Evolutionary conservation across 2,113 vertebrate species (phyloP).

Genomic region (Pseudois nayaur): DNA sequence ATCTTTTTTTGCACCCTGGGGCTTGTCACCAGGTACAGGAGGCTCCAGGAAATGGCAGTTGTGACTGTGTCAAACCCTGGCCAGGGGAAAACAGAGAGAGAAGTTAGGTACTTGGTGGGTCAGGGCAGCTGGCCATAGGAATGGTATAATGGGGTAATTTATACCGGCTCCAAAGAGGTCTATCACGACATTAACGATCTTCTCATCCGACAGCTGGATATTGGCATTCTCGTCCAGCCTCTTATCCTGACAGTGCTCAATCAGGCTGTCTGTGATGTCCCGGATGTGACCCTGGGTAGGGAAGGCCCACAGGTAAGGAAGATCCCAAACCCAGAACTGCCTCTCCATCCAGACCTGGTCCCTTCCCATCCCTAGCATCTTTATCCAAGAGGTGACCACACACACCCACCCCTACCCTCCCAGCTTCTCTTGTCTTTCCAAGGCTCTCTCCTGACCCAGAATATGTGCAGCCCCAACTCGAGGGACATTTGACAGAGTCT

Average conservation of each 20-base stretch:
- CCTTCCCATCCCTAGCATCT: background rate
- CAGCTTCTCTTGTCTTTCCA: background rate
- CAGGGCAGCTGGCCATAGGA: background rate
- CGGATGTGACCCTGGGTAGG: slow-evolving; percentile 86
- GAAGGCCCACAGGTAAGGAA: background rate
- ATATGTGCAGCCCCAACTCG: background rate
- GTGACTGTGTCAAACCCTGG: slow-evolving; percentile 94
- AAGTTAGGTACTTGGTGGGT: background rate
- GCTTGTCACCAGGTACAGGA: slow-evolving; percentile 87
- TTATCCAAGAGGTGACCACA: background rate
- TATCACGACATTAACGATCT: slow-evolving; percentile 85
- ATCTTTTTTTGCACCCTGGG: slow-evolving; percentile 89
- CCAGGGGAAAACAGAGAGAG: background rate
- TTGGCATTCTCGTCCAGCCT: slow-evolving; percentile 82
- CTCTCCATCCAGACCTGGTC: background rate
- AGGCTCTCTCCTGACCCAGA: background rate
- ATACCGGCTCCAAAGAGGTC: slow-evolving; percentile 97
- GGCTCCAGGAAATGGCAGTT: slow-evolving; percentile 90
- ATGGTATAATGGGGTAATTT: background rate
- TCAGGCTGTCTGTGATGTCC: slow-evolving; percentile 95
- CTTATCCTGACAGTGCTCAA: slow-evolving; percentile 89
- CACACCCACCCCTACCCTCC: background rate
- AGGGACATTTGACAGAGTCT: background rate
- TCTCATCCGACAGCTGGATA: slow-evolving; percentile 81
- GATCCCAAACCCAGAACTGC: fast-evolving